Conservation (phyloP, 2,113 vertebrate genomes). For the Zapus hudsonius region DNA sequence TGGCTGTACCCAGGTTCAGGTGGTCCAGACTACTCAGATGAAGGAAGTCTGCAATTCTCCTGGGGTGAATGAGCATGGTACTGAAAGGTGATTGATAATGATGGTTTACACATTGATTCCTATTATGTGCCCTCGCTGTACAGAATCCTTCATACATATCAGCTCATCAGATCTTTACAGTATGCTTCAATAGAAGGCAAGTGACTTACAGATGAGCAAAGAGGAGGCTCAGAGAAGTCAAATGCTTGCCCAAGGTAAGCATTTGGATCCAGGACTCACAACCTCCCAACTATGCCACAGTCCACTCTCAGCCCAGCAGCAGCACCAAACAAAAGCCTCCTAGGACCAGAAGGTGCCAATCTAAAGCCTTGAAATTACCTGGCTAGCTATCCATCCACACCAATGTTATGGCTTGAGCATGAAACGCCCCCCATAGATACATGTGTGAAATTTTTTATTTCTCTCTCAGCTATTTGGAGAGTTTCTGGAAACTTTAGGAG, state of each 20-base stretch:
- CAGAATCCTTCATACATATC: not conserved
- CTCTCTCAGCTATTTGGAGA: not conserved
- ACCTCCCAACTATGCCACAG: fast-evolving
- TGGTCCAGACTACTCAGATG: not conserved
- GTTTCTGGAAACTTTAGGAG: not conserved
- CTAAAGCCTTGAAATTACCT: too few relatives aligned
- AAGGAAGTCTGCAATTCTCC: not conserved
- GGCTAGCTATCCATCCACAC: not conserved
- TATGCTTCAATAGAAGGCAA: not conserved
- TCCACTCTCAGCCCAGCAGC: too few relatives aligned
- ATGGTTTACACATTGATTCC: not conserved
- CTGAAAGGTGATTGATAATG: not conserved
- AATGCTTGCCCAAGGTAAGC: not conserved
- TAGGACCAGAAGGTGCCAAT: not conserved
- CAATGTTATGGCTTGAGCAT: not conserved
- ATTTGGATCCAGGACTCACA: not conserved
- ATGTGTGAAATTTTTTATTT: not conserved
- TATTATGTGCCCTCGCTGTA: too few relatives aligned
- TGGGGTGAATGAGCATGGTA: not conserved
- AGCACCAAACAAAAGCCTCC: not conserved
- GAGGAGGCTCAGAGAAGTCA: not conserved
- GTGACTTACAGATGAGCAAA: not conserved
- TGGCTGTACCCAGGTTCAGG: fast-evolving
- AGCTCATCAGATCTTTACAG: not conserved
- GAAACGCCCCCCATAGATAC: not conserved